These are phyloP conservation scores for Laodelphax striatellus DNA, from an alignment of 1,140 invertebrate genomes.

Conservation along the genomic window DNA sequence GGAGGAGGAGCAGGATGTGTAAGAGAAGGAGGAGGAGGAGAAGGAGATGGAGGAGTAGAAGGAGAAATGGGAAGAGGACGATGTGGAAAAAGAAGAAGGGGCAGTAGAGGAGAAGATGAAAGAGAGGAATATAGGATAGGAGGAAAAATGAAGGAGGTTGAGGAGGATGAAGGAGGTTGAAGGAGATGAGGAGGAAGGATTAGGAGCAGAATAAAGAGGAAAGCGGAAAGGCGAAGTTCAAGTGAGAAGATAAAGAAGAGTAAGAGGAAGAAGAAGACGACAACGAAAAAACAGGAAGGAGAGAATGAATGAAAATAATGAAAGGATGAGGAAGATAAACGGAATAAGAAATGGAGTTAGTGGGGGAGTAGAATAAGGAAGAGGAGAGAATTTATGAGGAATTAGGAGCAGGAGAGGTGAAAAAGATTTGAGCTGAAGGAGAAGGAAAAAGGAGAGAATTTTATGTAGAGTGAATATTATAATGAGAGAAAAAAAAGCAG, in stretches of 20 bases:
- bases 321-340: constrained; percentile 10
- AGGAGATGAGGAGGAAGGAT: constrained; percentile 18
- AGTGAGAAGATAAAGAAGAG: not conserved
- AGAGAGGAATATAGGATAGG: too few species aligned
- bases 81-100: not conserved
- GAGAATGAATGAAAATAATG: constrained; percentile 9
- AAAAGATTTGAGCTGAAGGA: constrained; percentile 9
- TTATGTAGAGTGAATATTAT: too few species aligned
- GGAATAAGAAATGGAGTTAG: not conserved
- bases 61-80: not conserved
- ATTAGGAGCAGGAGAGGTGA: not conserved
- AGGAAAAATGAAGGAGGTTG: constrained; percentile 12
- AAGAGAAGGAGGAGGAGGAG: not conserved
- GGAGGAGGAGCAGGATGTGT: constrained; percentile 7
- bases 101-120: constrained; percentile 1
- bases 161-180: constrained; percentile 25
- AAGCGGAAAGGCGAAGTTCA: constrained; percentile 16
- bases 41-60: constrained; percentile 27
- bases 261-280: constrained; percentile 10
- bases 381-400: not conserved
- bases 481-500: constrained; percentile 8
- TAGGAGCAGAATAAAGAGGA: constrained; percentile 12
- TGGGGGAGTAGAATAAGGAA: not conserved
- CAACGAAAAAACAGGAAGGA: too few species aligned
- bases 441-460: constrained; percentile 15